phyloP scores from a whole-genome alignment of 2,888 invertebrate species.

The Drosophila quinaria region DNA sequence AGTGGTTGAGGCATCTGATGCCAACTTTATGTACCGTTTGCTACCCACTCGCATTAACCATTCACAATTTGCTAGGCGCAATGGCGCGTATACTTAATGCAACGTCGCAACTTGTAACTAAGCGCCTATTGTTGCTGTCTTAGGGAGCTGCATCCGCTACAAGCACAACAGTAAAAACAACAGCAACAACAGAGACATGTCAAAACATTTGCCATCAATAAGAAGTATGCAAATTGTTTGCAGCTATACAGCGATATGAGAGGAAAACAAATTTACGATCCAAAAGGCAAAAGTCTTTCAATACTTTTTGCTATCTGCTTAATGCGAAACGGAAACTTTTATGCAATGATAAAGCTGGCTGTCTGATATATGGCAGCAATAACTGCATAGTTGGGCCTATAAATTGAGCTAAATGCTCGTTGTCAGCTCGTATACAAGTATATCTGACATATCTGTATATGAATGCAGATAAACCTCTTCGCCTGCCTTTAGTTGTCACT shows the following conservation, averaged over 20 bases:
- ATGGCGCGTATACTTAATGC: constrained; percentile 67
- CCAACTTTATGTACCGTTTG: constrained; percentile 17
- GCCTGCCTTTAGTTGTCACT: constrained; percentile 41
- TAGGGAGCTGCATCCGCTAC: constrained; percentile 51
- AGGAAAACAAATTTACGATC: constrained; percentile 59
- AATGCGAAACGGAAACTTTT: constrained; percentile 73
- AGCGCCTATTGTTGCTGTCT: constrained; percentile 38
- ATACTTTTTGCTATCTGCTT: constrained; percentile 44
- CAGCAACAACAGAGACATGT: constrained; percentile 29
- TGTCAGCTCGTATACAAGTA: constrained; percentile 14
- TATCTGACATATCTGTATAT: constrained; percentile 22
- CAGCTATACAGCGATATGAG: constrained; percentile 37
- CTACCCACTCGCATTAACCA: constrained; percentile 27
- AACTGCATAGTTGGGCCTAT: constrained; percentile 50
- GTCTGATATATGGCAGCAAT: constrained; percentile 49
- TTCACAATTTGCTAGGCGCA: constrained; percentile 38
- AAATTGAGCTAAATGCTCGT: constrained; percentile 43
- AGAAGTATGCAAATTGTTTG: constrained; percentile 70
- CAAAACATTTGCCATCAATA: constrained; percentile 75
- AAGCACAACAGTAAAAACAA: constrained; percentile 11
- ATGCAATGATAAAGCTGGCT: constrained; percentile 54
- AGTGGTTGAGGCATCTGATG: constrained; percentile 30
- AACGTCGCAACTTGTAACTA: constrained; percentile 21
- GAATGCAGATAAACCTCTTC: constrained; percentile 36
- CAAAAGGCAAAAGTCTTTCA: constrained; percentile 47